Conservation (phyloP, 30 jellyfish, hydroid and myxozoan genomes). For the Aurelia aurita region DNA sequence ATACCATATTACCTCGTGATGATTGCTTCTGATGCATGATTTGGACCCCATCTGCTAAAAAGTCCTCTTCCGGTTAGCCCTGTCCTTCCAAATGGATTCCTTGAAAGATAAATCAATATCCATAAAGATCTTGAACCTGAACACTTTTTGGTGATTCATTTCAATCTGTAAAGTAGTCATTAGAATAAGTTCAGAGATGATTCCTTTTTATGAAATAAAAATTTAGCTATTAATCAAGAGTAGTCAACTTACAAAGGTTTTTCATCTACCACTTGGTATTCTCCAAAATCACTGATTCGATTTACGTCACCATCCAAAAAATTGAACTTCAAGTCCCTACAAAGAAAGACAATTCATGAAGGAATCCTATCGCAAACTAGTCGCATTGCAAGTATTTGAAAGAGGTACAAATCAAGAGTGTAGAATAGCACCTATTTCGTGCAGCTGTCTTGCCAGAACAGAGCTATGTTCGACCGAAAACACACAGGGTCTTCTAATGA, state of each 20-base stretch:
- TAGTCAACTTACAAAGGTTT: constrained; percentile 32
- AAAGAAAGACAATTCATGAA: background rate
- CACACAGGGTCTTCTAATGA: too few relatives aligned
- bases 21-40: constrained; percentile 63
- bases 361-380: background rate
- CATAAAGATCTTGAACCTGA: background rate
- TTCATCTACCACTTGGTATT: constrained; percentile 54
- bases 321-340: constrained; percentile 50
- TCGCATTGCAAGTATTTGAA: too few relatives aligned
- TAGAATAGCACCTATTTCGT: too few relatives aligned
- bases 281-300: constrained; percentile 48
- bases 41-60: constrained; percentile 81
- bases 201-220: too few relatives aligned
- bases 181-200: too few relatives aligned
- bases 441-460: too few relatives aligned
- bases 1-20: constrained; percentile 48
- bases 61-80: constrained; percentile 85
- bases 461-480: too few relatives aligned
- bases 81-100: constrained; percentile 91
- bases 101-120: background rate
- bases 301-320: constrained; percentile 46
- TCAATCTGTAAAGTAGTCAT: too few relatives aligned
- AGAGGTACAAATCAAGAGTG: too few relatives aligned
- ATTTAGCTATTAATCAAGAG: too few relatives aligned
- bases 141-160: background rate